These are phyloP conservation scores for Epirrita christyi DNA, from an alignment of 2,888 invertebrate species.

Conservation along the genomic window DNA sequence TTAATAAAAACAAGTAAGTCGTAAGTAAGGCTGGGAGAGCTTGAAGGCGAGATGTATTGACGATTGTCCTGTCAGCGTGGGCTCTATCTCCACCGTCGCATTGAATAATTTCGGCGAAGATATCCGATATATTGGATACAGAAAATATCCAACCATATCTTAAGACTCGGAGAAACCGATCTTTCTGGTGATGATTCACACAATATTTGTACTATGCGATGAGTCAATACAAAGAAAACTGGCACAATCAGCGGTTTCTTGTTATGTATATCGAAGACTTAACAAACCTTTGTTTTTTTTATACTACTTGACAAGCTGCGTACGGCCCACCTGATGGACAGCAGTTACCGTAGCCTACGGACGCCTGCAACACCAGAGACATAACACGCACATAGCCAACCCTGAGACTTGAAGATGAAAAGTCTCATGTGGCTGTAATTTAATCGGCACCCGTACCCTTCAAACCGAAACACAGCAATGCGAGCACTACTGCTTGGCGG, in stretches of 20 bases:
- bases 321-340: no score
- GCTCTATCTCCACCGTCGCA: constrained; percentile 35
- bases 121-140: constrained; percentile 1
- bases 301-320: no score
- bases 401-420: no score
- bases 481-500: no score
- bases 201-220: constrained; percentile 14
- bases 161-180: not conserved
- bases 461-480: no score
- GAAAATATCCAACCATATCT: constrained; percentile 1
- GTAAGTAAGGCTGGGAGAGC: constrained; percentile 51
- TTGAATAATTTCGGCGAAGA: constrained; percentile 19
- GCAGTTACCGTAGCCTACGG: no score
- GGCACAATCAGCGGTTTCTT: not conserved
- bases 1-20: constrained; percentile 39
- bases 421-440: no score
- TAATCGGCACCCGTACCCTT: no score
- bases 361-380: no score
- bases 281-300: no score
- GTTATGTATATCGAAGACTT: no score
- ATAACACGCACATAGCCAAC: no score
- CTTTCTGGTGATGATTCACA: constrained; percentile 10
- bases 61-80: constrained; percentile 67
- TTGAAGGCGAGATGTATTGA: constrained; percentile 61
- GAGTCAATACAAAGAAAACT: constrained; percentile 6